Percentiles rank a stretch among this genome's conserved stretches.
These are phyloP conservation scores for Myotis brandtii DNA, from an alignment of 2,113 vertebrate genomes.

Conservation along the genomic window DNA sequence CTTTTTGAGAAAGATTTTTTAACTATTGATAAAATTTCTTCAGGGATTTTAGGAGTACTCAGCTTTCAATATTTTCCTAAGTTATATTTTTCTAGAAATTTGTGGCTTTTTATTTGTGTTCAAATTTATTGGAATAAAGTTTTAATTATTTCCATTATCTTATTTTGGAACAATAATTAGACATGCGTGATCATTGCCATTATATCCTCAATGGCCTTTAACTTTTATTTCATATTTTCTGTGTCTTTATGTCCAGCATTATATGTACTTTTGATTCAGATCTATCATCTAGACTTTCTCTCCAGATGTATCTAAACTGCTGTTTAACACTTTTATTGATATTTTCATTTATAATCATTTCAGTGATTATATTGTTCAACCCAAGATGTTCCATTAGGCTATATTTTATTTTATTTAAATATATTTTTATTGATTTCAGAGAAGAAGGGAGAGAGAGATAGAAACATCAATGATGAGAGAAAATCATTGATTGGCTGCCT, in stretches of 20 bases:
- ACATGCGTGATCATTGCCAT: not conserved
- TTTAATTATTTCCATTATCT: not conserved
- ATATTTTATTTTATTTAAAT: not conserved
- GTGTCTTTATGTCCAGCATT: not conserved
- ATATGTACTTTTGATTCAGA: not conserved
- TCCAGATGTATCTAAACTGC: not conserved
- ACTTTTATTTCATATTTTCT: not conserved
- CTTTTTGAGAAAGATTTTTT: not conserved
- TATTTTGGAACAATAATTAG: conserved; percentile 16
- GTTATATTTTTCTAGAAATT: not conserved
- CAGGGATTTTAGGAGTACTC: not conserved
- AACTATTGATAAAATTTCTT: not conserved
- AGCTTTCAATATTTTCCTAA: not conserved
- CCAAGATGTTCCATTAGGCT: not conserved
- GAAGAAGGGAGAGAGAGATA: too few relatives aligned
- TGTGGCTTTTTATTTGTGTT: not conserved
- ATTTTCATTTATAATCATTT: not conserved
- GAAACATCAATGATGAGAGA: too few relatives aligned
- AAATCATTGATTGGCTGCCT: too few relatives aligned
- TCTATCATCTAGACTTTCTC: not conserved
- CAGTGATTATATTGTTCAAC: not conserved
- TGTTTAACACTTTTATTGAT: not conserved
- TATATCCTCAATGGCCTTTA: not conserved
- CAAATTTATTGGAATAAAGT: conserved; percentile 6
- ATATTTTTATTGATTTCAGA: too few relatives aligned